Evolutionary conservation across 2,113 vertebrate genomes (phyloP).

Genomic region (Mastomys natalensis): DNA sequence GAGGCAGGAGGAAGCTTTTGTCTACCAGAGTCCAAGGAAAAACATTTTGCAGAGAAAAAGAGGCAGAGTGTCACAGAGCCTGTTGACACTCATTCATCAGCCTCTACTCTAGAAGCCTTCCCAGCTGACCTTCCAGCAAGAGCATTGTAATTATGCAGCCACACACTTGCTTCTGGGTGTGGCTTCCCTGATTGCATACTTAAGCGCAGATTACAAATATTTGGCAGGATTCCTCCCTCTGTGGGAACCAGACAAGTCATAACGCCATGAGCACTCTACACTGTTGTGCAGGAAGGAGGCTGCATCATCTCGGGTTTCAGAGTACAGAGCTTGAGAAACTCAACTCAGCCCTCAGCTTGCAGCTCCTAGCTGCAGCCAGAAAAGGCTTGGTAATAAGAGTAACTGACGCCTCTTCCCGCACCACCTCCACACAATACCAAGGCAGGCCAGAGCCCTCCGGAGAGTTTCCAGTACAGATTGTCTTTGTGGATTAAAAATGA

Average conservation of each 20-base stretch:
- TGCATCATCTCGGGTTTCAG: conserved; percentile 75
- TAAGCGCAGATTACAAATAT: conserved; percentile 70
- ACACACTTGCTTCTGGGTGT: conserved; percentile 77
- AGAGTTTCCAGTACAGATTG: no score
- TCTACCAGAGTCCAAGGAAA: background rate
- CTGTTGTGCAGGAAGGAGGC: conserved; percentile 59
- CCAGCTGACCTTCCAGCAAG: conserved; percentile 47
- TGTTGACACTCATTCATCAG: background rate
- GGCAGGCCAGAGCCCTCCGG: background rate
- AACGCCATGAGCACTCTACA: conserved; percentile 76
- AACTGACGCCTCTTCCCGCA: background rate
- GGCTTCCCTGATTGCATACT: conserved; percentile 81
- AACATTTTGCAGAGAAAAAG: background rate
- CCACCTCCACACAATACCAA: background rate
- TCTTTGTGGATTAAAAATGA: background rate
- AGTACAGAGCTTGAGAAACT: conserved; percentile 52
- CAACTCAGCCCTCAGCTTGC: background rate
- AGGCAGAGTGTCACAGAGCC: background rate
- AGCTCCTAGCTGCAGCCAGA: background rate
- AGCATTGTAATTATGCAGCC: conserved; percentile 51
- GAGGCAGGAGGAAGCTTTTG: background rate
- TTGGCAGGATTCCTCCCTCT: conserved; percentile 83
- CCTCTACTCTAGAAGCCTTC: background rate
- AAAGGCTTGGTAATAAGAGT: background rate
- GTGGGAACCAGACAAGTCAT: conserved; percentile 85